phyloP scores from a whole-genome alignment of 2,113 vertebrate species.

The Ursus arctos region DNA sequence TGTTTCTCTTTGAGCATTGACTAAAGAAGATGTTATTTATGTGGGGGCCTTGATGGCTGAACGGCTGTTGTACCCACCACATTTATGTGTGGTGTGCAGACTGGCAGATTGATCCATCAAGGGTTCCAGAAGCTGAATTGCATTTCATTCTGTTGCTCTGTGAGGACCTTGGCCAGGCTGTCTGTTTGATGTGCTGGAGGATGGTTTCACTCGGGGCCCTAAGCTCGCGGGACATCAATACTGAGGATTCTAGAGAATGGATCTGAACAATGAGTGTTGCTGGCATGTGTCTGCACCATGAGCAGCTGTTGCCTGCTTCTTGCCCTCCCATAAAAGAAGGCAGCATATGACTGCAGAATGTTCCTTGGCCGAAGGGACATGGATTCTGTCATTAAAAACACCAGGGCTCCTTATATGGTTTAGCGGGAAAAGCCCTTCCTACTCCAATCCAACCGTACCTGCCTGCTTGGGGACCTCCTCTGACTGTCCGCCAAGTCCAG shows the following conservation, averaged over 20 bases:
- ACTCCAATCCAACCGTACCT: not conserved
- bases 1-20: not conserved
- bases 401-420: not conserved
- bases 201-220: not conserved
- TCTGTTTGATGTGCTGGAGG: not conserved
- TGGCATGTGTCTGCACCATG: not conserved
- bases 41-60: constrained; percentile 66
- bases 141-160: constrained; percentile 43
- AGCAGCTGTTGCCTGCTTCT: constrained; percentile 31
- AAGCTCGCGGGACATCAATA: not conserved
- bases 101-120: constrained; percentile 68
- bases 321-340: not conserved
- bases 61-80: not conserved
- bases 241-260: not conserved
- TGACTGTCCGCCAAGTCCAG: not conserved
- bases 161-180: constrained; percentile 1
- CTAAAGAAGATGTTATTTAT: constrained; percentile 65
- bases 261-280: not conserved
- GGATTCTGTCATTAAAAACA: not conserved
- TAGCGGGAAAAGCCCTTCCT: not conserved
- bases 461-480: not conserved
- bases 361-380: not conserved
- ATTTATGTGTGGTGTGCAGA: not conserved
- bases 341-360: not conserved
- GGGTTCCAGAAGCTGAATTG: not conserved